These are phyloP conservation scores for Camponotus fellah DNA, from an alignment of 2,888 invertebrate genomes.

Conservation along the genomic window DNA sequence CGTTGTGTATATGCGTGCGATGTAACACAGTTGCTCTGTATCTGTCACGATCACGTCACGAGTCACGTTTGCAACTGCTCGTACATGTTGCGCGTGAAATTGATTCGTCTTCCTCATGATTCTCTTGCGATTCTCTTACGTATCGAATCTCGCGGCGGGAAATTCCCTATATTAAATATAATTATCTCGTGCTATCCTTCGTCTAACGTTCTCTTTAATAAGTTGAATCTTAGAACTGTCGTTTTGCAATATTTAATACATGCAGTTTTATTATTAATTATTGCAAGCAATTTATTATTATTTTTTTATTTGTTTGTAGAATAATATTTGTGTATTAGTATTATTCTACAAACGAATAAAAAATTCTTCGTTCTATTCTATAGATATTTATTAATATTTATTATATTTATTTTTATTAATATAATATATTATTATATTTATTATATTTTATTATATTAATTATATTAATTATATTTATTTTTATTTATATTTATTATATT, in stretches of 20 bases:
- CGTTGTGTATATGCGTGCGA: constrained; percentile 36
- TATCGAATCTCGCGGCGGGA: constrained; percentile 25
- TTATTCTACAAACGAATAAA: no score
- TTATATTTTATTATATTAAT: background rate
- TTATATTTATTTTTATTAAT: background rate
- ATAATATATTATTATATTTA: no score
- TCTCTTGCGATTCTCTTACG: constrained; percentile 47
- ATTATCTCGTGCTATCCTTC: background rate
- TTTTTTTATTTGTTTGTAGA: background rate
- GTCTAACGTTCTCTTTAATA: background rate
- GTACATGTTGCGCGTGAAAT: constrained; percentile 74
- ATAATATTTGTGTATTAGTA: background rate
- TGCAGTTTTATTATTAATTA: background rate
- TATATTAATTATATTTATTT: background rate
- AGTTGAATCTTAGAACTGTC: background rate
- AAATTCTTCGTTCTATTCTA: background rate
- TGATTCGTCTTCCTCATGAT: constrained; percentile 76
- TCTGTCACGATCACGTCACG: constrained; percentile 77
- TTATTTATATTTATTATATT: background rate
- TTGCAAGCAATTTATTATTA: background rate
- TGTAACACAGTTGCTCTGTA: constrained; percentile 75
- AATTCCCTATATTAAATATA: background rate
- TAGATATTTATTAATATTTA: background rate
- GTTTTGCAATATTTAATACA: background rate
- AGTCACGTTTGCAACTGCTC: constrained; percentile 79